Evolutionary conservation across 2,888 invertebrate genomes (phyloP).

Genomic region (Zeuzera pyrina): DNA sequence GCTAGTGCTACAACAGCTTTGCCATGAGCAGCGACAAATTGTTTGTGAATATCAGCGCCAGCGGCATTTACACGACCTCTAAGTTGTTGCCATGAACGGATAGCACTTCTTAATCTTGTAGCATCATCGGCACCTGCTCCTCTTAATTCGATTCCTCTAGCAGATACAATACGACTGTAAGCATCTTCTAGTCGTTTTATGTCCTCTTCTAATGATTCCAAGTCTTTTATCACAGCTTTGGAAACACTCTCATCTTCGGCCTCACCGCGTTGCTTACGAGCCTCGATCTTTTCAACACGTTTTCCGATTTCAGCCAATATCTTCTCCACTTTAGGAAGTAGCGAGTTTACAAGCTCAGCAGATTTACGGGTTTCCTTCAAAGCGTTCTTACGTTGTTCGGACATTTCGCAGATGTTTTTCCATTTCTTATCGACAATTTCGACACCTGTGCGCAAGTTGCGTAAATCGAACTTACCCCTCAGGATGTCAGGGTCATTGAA

Average conservation of each 20-base stretch:
- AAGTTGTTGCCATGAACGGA: constrained; percentile 78
- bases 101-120: constrained; percentile 73
- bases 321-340: constrained; percentile 76
- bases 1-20: constrained; percentile 80
- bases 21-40: constrained; percentile 81
- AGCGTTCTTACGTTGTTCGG: constrained; percentile 73
- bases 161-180: constrained; percentile 79
- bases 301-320: constrained; percentile 74
- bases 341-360: constrained; percentile 75
- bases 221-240: constrained; percentile 67
- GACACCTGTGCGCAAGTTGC: constrained; percentile 77
- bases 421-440: constrained; percentile 84
- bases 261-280: constrained; percentile 54
- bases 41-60: constrained; percentile 75
- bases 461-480: constrained; percentile 80
- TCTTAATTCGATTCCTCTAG: constrained; percentile 75
- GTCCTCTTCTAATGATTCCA: constrained; percentile 76
- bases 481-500: constrained; percentile 82
- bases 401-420: constrained; percentile 83
- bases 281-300: constrained; percentile 67
- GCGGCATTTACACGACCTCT: constrained; percentile 74
- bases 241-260: constrained; percentile 70
- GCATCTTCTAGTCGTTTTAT: constrained; percentile 78
- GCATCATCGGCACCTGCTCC: constrained; percentile 79
- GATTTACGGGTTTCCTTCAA: constrained; percentile 70